phyloP scores from a whole-genome alignment of 2,113 vertebrate genomes.

The Chaetops frenatus region DNA sequence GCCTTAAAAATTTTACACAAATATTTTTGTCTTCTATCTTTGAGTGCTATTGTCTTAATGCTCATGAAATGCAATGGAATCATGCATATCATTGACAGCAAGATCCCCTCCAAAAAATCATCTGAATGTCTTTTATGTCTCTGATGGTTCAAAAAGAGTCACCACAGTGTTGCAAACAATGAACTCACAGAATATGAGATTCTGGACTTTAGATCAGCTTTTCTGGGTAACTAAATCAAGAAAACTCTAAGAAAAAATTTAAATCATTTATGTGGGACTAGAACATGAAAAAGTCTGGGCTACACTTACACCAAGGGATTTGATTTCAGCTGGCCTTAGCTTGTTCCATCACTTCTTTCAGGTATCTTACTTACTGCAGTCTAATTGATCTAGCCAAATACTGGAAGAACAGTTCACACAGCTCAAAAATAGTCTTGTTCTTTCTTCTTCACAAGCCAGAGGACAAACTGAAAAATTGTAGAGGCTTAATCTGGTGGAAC shows the following conservation, averaged over 20 bases:
- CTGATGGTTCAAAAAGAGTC: neutral
- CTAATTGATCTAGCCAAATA: neutral
- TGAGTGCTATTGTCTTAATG: neutral
- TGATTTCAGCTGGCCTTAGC: neutral
- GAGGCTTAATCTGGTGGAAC: neutral
- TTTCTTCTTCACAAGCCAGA: neutral
- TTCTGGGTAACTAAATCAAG: neutral
- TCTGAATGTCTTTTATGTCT: neutral
- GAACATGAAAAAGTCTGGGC: neutral
- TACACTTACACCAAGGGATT: neutral
- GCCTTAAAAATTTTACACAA: neutral
- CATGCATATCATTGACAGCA: neutral
- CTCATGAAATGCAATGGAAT: neutral
- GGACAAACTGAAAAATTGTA: neutral
- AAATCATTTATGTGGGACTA: neutral
- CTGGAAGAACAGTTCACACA: neutral
- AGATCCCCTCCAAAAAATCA: neutral
- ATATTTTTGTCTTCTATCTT: neutral
- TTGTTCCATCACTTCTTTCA: neutral
- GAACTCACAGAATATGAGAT: neutral
- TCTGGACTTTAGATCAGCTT: neutral
- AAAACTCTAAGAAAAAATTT: neutral
- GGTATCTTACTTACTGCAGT: neutral
- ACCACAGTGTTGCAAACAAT: neutral
- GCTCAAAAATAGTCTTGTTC: neutral